Percentiles rank a stretch among this genome's conserved stretches.
phyloP scores from a whole-genome alignment of 1,140 invertebrate species.

The Pseudomyrmex pallidus region DNA sequence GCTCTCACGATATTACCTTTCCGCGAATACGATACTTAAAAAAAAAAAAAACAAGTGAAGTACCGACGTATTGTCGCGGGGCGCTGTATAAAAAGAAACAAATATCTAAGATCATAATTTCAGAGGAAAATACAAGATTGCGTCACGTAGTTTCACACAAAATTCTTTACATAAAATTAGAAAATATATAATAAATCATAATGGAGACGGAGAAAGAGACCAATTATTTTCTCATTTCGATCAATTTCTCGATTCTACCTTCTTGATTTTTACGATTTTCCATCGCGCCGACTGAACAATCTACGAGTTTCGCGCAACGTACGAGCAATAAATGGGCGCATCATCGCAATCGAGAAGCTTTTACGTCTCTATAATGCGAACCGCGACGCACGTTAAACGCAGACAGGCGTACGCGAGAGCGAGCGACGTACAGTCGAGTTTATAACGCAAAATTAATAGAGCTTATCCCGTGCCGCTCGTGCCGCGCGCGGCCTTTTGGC shows the following conservation, averaged over 20 bases:
- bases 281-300: neutral
- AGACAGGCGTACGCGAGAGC: neutral
- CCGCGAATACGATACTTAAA: conserved; percentile 9
- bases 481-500: conserved; percentile 75
- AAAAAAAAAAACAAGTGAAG: conserved; percentile 25
- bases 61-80: neutral
- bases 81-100: no score
- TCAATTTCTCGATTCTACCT: neutral
- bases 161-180: neutral
- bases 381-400: conserved; percentile 50
- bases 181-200: neutral
- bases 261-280: neutral
- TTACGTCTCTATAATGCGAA: conserved; percentile 70
- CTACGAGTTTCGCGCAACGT: neutral
- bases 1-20: conserved; percentile 1
- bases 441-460: conserved; percentile 85
- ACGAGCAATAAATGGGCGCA: conserved; percentile 40
- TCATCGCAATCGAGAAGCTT: conserved; percentile 48
- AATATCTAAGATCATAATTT: no score
- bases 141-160: neutral
- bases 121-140: no score
- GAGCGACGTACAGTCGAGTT: conserved; percentile 67
- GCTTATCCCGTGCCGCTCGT: conserved; percentile 77
- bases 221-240: neutral
- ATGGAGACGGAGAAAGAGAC: no score